Evolutionary conservation across 2,888 invertebrate species (phyloP).

Genomic region (Phyto melanocephala): DNA sequence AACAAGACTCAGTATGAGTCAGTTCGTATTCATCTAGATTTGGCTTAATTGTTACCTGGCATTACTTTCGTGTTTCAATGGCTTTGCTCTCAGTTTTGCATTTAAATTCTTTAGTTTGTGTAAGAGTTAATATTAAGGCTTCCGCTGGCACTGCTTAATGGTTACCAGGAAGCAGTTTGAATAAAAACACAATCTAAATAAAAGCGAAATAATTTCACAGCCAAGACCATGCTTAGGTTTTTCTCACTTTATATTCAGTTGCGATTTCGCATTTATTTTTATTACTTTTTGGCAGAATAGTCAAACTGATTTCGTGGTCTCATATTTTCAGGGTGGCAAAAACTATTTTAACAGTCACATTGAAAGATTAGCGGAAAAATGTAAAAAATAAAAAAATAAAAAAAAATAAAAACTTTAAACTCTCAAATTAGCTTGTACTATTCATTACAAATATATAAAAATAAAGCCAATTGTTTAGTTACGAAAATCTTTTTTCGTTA

Average conservation of each 20-base stretch:
- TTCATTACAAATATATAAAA: neutral
- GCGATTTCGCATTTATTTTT: too few species aligned
- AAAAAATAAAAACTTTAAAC: neutral
- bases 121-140: constrained; percentile 34
- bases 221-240: neutral
- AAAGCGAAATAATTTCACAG: neutral
- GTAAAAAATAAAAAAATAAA: neutral
- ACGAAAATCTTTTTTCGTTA: constrained; percentile 1
- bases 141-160: constrained; percentile 42
- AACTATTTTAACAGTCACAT: constrained; percentile 40
- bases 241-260: neutral
- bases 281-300: neutral
- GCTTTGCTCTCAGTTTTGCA: neutral
- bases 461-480: neutral
- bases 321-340: constrained; percentile 24
- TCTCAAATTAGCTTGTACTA: neutral
- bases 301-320: neutral
- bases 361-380: constrained; percentile 10
- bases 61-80: neutral
- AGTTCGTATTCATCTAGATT: constrained; percentile 15
- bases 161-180: constrained; percentile 40
- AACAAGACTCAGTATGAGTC: neutral
- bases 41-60: constrained; percentile 20
- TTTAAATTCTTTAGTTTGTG: constrained; percentile 20
- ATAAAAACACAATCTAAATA: constrained; percentile 39